These are phyloP conservation scores for Notolepis coatsorum DNA, from an alignment of 2,797 vertebrate species.

Conservation along the genomic window DNA sequence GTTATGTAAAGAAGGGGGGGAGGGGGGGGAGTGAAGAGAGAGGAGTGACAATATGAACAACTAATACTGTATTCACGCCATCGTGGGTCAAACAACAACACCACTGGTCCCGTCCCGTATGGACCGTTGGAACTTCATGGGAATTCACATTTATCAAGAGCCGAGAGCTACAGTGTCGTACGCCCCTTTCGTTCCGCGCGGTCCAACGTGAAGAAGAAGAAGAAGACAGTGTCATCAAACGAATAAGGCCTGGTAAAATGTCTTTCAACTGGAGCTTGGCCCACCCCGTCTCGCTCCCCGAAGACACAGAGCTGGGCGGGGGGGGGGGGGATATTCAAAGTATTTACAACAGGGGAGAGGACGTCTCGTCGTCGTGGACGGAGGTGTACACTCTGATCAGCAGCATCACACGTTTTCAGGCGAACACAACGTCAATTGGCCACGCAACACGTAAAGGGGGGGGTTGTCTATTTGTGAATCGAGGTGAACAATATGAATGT, in stretches of 20 bases:
- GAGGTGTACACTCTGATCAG: conserved; percentile 32
- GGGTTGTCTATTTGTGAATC: not conserved
- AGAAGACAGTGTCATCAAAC: conserved; percentile 57
- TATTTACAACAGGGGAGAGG: conserved; percentile 53
- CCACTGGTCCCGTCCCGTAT: not conserved
- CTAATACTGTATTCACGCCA: conserved; percentile 48
- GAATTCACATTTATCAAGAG: conserved; percentile 57
- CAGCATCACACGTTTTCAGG: conserved; percentile 24
- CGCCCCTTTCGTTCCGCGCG: conserved; percentile 54
- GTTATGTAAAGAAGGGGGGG: conserved; percentile 19
- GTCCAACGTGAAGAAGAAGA: conserved; percentile 61
- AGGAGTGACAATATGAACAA: conserved; percentile 24
- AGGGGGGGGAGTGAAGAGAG: too few species aligned
- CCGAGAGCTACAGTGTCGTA: conserved; percentile 45
- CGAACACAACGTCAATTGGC: conserved; percentile 19
- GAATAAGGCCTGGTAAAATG: conserved; percentile 78
- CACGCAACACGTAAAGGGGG: not conserved
- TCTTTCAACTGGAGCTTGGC: conserved; percentile 35
- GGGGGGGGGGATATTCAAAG: conserved; percentile 39
- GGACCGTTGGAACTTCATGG: conserved; percentile 31
- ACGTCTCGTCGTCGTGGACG: conserved; percentile 26
- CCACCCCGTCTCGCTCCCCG: conserved; percentile 25
- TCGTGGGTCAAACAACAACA: conserved; percentile 16
- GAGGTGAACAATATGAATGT: not conserved
- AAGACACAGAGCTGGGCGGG: conserved; percentile 23